These are phyloP conservation scores for Meandrina meandrites DNA, from an alignment of 92 coral and sea anemone species.

Conservation along the genomic window DNA sequence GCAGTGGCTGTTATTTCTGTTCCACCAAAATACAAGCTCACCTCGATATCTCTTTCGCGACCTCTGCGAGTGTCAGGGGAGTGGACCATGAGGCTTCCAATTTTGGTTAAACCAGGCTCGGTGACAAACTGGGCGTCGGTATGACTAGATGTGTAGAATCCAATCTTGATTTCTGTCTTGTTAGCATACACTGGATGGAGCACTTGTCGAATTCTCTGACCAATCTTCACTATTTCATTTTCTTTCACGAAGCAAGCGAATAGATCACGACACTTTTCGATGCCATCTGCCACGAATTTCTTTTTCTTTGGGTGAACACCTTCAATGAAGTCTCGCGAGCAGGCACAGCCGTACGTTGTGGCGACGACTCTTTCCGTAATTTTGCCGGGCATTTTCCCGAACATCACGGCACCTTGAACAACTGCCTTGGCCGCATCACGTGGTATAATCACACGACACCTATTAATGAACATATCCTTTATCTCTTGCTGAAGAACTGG, in stretches of 20 bases:
- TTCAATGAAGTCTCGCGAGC: slow-evolving; percentile 50
- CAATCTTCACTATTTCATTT: slow-evolving; percentile 62
- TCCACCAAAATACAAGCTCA: slow-evolving; percentile 35
- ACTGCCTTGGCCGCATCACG: slow-evolving; percentile 66
- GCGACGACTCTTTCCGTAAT: slow-evolving; percentile 58
- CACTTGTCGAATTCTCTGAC: slow-evolving; percentile 46
- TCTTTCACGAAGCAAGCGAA: slow-evolving; percentile 64
- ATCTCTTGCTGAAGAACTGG: slow-evolving; percentile 54
- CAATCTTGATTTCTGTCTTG: slow-evolving; percentile 55
- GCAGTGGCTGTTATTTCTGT: slow-evolving; percentile 40
- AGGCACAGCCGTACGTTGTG: slow-evolving; percentile 59
- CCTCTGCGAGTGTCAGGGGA: slow-evolving; percentile 36
- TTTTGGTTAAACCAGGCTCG: slow-evolving; percentile 14
- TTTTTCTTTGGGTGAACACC: slow-evolving; percentile 59
- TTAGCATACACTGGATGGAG: slow-evolving; percentile 49
- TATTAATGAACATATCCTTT: slow-evolving; percentile 28
- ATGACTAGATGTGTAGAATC: slow-evolving; percentile 49
- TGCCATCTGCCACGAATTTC: slow-evolving; percentile 59
- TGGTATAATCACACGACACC: slow-evolving; percentile 50
- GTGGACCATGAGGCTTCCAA: slow-evolving; percentile 14
- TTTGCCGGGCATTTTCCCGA: slow-evolving; percentile 62
- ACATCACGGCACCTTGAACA: slow-evolving; percentile 76
- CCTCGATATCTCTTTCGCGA: slow-evolving; percentile 24
- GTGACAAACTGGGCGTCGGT: slow-evolving; percentile 53
- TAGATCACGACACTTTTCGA: slow-evolving; percentile 60